Conservation (phyloP, 2,888 invertebrate species). For the Parthenolecanium corni region DNA sequence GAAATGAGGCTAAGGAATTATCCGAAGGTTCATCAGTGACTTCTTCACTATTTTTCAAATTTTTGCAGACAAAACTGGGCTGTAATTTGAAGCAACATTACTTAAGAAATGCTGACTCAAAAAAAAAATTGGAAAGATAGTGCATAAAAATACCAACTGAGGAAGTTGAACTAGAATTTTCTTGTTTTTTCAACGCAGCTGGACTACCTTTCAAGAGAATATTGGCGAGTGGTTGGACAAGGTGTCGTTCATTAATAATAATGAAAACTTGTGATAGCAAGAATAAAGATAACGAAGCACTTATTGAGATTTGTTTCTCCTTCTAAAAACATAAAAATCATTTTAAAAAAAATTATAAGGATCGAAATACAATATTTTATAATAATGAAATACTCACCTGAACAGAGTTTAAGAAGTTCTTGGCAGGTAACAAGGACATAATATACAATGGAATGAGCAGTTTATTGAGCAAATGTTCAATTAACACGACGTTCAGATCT, state of each 20-base stretch:
- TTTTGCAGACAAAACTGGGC: no score
- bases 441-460: slow-evolving; percentile 87
- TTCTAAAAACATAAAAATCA: not conserved
- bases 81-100: no score
- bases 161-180: no score
- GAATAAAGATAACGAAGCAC: slow-evolving; percentile 60
- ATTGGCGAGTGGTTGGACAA: slow-evolving; percentile 81
- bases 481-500: slow-evolving; percentile 83
- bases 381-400: slow-evolving; percentile 9
- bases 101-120: no score
- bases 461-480: slow-evolving; percentile 86
- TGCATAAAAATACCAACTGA: no score
- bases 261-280: slow-evolving; percentile 88
- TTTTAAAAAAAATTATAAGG: no score
- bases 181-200: slow-evolving; percentile 37
- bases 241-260: slow-evolving; percentile 79
- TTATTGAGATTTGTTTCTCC: slow-evolving; percentile 53
- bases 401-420: slow-evolving; percentile 28
- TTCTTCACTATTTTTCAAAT: no score
- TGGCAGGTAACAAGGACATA: slow-evolving; percentile 59
- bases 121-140: no score
- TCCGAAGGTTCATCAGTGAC: no score
- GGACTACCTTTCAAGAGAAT: slow-evolving; percentile 76
- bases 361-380: not conserved
- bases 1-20: no score